Evolutionary conservation across 2,888 invertebrate species (phyloP), one percentile per base, ranked within the genome.

Genomic region (Pegoplata infirma): DNA sequence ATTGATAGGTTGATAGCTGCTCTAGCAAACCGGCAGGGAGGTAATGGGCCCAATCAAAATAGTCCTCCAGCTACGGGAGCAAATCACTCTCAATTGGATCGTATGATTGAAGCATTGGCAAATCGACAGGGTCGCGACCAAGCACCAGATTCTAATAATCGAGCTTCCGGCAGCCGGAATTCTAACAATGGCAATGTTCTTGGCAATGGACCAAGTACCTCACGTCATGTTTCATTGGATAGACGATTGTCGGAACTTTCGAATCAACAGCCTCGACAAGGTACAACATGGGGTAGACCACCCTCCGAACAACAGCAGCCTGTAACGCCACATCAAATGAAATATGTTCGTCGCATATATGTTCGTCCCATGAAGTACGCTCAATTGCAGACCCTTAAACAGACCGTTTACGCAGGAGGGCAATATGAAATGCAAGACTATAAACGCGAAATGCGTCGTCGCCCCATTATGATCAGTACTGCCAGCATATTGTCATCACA

Each of bases 1-100:
- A 93, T 95, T 75, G 95, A 95, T 88, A 91, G 92, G 66, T 91
- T 95, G 91, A 95, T 95, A 68, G 93, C 93, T 80, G 93, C 93
- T 14, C 89, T 95, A 80, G 94, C 94, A 19, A 92, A 93, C 81
- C 89, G 92, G 82, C 92, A 91, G 79, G 86, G 91, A 12, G 78
- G 80, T 23, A 49, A 53, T 7, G 72, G 19, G 8, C 73, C 75
- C 3, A 67, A 73, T 51, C 68, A 76, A 47, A 73, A 71, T 44
- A 78, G 72, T 55, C 61, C 77, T 10, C 28, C 53, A 8, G 64
- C 47, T 0, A 49, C 40, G 4, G 80, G 79, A 28, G 90, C 89
- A 36, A 91, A 91, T 10, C 90, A 92, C 63, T 92, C 93, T 0
- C 93, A 93, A 81, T 92, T 95, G 58, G 94, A 95, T 87, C 91